phyloP scores from a whole-genome alignment of 2,797 vertebrate species.

The Astyanax mexicanus region DNA sequence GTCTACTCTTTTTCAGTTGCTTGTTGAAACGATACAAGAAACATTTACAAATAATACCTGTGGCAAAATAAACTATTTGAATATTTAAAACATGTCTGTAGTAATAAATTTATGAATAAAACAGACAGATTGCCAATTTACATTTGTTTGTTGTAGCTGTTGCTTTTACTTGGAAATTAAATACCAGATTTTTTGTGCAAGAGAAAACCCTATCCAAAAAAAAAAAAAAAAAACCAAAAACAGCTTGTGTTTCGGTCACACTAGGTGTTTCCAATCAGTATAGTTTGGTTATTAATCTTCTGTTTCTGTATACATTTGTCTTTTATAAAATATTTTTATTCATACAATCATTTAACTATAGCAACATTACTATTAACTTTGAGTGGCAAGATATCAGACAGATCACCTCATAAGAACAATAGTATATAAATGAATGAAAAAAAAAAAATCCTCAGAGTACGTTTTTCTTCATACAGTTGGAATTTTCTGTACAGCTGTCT shows the following conservation, averaged over 20 bases:
- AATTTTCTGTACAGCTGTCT: conserved; percentile 91
- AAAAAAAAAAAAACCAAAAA: conserved; percentile 78
- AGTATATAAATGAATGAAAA: conserved; percentile 98
- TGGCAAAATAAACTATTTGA: conserved; percentile 82
- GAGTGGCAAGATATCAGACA: conserved; percentile 92
- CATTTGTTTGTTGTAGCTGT: conserved; percentile 69
- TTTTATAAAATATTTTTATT: conserved; percentile 99
- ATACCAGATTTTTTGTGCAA: conserved; percentile 79
- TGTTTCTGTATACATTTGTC: conserved; percentile 91
- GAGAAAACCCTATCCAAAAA: conserved; percentile 81
- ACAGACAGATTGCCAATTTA: conserved; percentile 78
- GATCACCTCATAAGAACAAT: conserved; percentile 93
- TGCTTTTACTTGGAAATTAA: conserved; percentile 73
- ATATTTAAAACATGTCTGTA: conserved; percentile 79
- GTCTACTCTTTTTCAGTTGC: conserved; percentile 77
- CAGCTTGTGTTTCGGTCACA: conserved; percentile 88
- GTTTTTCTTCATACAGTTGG: conserved; percentile 79
- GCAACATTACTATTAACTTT: conserved; percentile 92
- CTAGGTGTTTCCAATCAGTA: conserved; percentile 84
- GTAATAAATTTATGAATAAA: conserved; percentile 80
- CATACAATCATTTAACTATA: conserved; percentile 97
- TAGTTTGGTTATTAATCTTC: conserved; percentile 83
- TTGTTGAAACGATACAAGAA: conserved; percentile 86
- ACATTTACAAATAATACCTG: conserved; percentile 90
- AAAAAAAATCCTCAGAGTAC: conserved; percentile 89